A percentile compares a stretch with the other conserved stretches of the same genome.
phyloP scores from a whole-genome alignment of 2,888 invertebrate genomes.

The Alviniconcha strummeri region DNA sequence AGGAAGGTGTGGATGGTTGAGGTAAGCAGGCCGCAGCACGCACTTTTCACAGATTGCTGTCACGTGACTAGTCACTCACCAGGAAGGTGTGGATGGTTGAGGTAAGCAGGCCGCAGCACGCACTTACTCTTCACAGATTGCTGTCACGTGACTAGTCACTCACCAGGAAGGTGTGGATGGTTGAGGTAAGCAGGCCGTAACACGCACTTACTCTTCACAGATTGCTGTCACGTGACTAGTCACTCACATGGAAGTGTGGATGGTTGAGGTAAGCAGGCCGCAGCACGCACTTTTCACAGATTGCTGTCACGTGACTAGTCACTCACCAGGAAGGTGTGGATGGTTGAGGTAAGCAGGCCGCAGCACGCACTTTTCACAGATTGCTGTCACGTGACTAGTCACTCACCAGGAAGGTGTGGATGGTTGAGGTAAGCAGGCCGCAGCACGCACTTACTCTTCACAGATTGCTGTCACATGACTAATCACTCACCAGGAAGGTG shows the following conservation, averaged over 20 bases:
- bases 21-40: constrained; percentile 49
- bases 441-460: no score
- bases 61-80: no score
- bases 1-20: constrained; percentile 68
- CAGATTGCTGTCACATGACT: no score
- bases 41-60: not conserved
- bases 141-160: constrained; percentile 75
- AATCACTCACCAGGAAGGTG: no score
- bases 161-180: constrained; percentile 73
- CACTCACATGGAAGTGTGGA: constrained; percentile 76
- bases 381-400: constrained; percentile 69
- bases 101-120: constrained; percentile 50
- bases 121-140: not conserved
- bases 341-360: constrained; percentile 62
- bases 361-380: not conserved
- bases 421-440: constrained; percentile 62
- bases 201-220: not conserved
- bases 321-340: constrained; percentile 76
- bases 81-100: constrained; percentile 70
- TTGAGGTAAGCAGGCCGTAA: constrained; percentile 59
- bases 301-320: constrained; percentile 69
- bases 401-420: constrained; percentile 76
- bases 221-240: constrained; percentile 66
- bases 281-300: not conserved
- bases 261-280: constrained; percentile 62